phyloP scores from a whole-genome alignment of 2,113 vertebrate species.

The Oncorhynchus kisutch region DNA sequence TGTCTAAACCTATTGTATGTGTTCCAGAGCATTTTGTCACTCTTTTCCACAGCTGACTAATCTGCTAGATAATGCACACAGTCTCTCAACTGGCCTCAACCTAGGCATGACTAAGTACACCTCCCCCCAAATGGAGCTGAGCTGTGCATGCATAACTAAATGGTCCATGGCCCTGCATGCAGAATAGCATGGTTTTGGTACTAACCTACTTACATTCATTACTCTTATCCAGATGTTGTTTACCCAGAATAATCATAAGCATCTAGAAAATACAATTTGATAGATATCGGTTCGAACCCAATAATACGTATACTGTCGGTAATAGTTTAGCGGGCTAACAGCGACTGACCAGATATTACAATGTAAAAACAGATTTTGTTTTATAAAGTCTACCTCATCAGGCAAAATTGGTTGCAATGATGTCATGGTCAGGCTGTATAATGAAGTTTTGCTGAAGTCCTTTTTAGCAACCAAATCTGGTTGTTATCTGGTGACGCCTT shows the following conservation, averaged over 20 bases:
- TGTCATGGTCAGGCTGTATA: too few relatives aligned
- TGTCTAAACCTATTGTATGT: constrained; percentile 13
- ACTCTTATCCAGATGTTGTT: neutral
- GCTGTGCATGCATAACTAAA: constrained; percentile 69
- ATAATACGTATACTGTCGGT: too few relatives aligned
- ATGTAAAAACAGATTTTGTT: too few relatives aligned
- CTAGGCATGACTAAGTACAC: constrained; percentile 45
- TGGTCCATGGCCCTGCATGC: constrained; percentile 66
- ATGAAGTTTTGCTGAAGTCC: too few relatives aligned
- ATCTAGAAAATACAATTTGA: too few relatives aligned
- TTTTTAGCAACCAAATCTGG: too few relatives aligned
- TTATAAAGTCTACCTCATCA: too few relatives aligned
- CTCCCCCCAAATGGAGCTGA: constrained; percentile 30
- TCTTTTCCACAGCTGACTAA: constrained; percentile 9
- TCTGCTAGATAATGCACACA: constrained; percentile 19
- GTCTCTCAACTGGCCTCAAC: constrained; percentile 37
- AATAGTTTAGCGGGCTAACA: too few relatives aligned
- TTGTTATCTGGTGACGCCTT: too few relatives aligned
- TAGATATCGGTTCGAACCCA: too few relatives aligned
- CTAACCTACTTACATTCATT: constrained; percentile 17
- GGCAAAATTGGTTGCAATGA: too few relatives aligned
- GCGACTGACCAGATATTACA: too few relatives aligned
- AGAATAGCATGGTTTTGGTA: constrained; percentile 62
- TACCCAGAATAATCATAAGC: neutral
- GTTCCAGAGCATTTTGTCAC: constrained; percentile 9